These are phyloP conservation scores for Neuroscelio doddi DNA, from an alignment of 2,888 invertebrate species.

Conservation along the genomic window DNA sequence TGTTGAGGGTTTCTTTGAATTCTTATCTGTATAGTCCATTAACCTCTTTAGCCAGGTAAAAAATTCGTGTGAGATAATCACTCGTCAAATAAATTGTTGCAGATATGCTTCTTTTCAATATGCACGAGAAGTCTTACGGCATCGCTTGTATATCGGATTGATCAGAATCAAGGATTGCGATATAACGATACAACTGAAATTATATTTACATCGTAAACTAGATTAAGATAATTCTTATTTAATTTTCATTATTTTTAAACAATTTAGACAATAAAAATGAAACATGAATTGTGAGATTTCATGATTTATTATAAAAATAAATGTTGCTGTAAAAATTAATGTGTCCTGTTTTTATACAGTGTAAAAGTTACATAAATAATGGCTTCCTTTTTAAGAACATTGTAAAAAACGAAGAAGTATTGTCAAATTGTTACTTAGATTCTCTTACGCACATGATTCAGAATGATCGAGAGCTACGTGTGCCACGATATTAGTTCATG, in stretches of 20 bases:
- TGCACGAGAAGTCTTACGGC: constrained; percentile 25
- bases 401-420: no score
- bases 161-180: constrained; percentile 17
- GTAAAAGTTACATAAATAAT: no score
- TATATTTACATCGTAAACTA: no score
- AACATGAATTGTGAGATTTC: no score
- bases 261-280: no score
- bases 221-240: no score
- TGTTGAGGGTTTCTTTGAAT: constrained; percentile 43
- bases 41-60: constrained; percentile 49
- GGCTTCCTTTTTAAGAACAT: no score
- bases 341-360: no score
- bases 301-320: no score
- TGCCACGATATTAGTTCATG: constrained; percentile 5
- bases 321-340: no score
- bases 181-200: no score
- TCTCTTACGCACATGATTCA: constrained; percentile 38
- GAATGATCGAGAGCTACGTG: constrained; percentile 1
- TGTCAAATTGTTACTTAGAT: constrained; percentile 23
- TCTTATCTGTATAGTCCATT: constrained; percentile 53
- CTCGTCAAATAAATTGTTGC: constrained; percentile 43
- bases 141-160: constrained; percentile 28
- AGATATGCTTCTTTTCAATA: constrained; percentile 38
- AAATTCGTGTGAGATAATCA: constrained; percentile 43
- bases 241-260: no score